Evolutionary conservation across 2,797 vertebrate genomes (phyloP), one percentile per base, ranked within the genome.

Genomic region (Anomalospiza imberbis): DNA sequence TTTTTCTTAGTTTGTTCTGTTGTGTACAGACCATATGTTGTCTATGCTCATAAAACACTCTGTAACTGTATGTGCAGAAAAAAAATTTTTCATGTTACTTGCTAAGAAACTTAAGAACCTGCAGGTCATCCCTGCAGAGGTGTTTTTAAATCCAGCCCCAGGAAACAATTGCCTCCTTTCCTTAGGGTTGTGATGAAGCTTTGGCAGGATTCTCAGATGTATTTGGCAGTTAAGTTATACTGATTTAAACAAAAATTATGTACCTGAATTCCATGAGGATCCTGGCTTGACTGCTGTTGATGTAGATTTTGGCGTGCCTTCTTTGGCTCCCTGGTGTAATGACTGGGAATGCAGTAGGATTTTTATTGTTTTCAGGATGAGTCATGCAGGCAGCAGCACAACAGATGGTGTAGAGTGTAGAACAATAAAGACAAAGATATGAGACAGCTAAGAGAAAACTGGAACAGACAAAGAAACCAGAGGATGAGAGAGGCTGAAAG

Each of bases 301-400:
- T 65, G 75, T 72, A 89, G 75, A 75, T 66, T 95, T 95, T 96
- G 90, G 57, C 91, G 2, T 65, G 62, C 51, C 91, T 91, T 84
- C 1, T 0, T 25, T 81, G 86, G 54, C 44, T 92, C 89, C 61
- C 72, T 18, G 15, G 67, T 55, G 76, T 58, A 92, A 62, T 3
- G 45, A 21, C 7, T 34, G 58, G 50, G 62, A 91, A 92, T 96
- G 66, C 85, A 93, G 89, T 36, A 88, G 89, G 76, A 89, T 88
- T 94, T 95, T 84, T 93, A 93, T 82, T 92, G 90, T 94, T 92
- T 80, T 90, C 81, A 88, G 70, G 67, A 77, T 96, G 92, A 95
- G 63, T 96, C 88, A 95, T 93, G 45, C 82, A 96, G 77, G 70
- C 89, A 95, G 89, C 79, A 96, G 71, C 68, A 95, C 68, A 88